Base-by-base conservation (phyloP, 1,140 invertebrate genomes). In the Tetragnatha versicolor region DNA sequence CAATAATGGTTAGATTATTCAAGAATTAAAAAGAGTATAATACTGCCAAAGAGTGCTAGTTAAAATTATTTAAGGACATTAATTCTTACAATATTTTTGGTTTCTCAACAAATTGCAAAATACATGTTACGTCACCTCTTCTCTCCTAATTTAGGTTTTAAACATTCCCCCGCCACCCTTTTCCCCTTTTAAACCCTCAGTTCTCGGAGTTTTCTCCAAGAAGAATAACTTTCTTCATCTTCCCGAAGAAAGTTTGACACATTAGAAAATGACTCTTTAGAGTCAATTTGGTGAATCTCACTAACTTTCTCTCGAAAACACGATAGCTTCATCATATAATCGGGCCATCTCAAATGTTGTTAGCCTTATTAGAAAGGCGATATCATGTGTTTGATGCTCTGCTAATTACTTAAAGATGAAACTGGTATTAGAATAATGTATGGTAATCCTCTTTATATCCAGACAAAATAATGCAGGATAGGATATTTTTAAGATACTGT, bases 221-320 rank as follows among this genome's bases (percentile, higher is more conserved):
- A 17, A 17, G 55, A 6, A 12, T 58, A 58, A 20, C 35, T 9
- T 33, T 27, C 35, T 58, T 58, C 55, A 58, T 58, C 31, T 58
- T 58, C 22, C 31, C n/a, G n/a, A 58, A 9, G n/a, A 5, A 17
- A 35, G 3, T 58, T 58, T 58, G 55, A 33, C 29, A 31, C 29
- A 58, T 31, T 33, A 58, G 55, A 58, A 58, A 58, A 58, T 58
- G 31, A 31, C 29, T 4, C 29, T 55, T 55, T 33, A 58, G 55
- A 33, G 35, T 58, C 35, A 58, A 17, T n/a, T 58, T n/a, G 17
- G n/a, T n/a, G n/a, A n/a, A n/a, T n/a, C n/a, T 20, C 55, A 58
- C 29, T 3, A 6, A 58, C 17, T 31, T 29, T n/a, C n/a, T n/a
- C 12, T 14, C 20, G 31, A 58, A 58, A 58, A 58, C 29, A 33